These are phyloP conservation scores for Sorex araneus DNA, from an alignment of 2,113 vertebrate species.

Conservation along the genomic window DNA sequence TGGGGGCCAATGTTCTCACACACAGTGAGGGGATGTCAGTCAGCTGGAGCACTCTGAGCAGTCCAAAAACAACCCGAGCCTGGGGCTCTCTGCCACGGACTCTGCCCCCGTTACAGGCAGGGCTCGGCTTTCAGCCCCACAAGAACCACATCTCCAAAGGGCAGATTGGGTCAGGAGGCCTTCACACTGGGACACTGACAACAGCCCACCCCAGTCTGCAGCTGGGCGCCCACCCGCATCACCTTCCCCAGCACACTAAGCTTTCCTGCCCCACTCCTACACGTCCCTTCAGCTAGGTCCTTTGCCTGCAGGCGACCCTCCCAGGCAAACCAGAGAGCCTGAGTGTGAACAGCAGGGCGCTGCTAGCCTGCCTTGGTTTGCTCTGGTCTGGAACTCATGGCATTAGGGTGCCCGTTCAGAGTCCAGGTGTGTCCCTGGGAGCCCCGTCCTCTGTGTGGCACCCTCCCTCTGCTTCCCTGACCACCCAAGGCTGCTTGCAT, in stretches of 20 bases:
- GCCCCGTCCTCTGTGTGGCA: not conserved
- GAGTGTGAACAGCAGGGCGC: not conserved
- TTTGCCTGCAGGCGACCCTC: not conserved
- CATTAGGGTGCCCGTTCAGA: not conserved
- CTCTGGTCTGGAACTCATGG: not conserved
- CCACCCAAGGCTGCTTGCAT: not conserved
- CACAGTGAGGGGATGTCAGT: not conserved
- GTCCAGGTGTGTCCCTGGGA: not conserved
- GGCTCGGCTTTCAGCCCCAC: not conserved
- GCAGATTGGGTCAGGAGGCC: conserved; percentile 36
- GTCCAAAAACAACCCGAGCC: conserved; percentile 61
- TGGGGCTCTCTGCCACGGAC: conserved; percentile 29
- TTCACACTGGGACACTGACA: not conserved
- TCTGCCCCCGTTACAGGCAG: not conserved
- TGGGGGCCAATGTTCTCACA: conserved; percentile 63
- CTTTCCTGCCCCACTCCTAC: conserved; percentile 56
- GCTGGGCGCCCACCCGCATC: conserved; percentile 49
- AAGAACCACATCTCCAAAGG: not conserved
- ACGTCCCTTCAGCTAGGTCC: conserved; percentile 10
- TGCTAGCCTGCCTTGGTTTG: too few relatives aligned
- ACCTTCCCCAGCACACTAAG: conserved; percentile 39
- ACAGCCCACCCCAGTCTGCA: conserved; percentile 30
- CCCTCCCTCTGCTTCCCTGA: not conserved
- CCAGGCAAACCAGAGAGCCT: not conserved
- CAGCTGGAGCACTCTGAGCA: conserved; percentile 8